phyloP scores from a whole-genome alignment of 2,797 vertebrate genomes.

The Myotis planiceps region DNA sequence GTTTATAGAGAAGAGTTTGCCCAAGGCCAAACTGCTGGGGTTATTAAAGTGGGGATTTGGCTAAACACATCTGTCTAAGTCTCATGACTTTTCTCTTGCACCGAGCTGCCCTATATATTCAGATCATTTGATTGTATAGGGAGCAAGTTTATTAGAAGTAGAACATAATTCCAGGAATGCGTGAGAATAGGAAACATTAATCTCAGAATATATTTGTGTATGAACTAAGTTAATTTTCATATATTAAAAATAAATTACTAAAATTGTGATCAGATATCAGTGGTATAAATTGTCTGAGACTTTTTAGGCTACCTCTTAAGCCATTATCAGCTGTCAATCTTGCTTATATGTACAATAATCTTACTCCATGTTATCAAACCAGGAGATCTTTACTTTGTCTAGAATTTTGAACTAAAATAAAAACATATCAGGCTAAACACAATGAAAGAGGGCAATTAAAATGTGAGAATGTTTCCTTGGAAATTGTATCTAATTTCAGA shows the following conservation, averaged over 20 bases:
- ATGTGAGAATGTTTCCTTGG: not conserved
- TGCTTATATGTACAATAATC: not conserved
- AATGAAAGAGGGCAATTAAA: constrained; percentile 52
- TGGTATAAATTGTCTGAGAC: not conserved
- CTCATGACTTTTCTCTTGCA: not conserved
- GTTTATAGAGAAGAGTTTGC: not conserved
- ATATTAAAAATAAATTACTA: not conserved
- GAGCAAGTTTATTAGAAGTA: not conserved
- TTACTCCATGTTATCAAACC: not conserved
- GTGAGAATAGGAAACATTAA: not conserved
- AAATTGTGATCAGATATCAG: not conserved
- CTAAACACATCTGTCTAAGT: not conserved
- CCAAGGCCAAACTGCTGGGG: too few relatives aligned
- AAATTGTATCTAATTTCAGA: constrained; percentile 52
- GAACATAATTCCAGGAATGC: not conserved
- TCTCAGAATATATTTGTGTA: not conserved
- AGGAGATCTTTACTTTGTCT: constrained; percentile 43
- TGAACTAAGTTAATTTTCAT: not conserved
- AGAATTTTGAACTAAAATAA: constrained; percentile 39
- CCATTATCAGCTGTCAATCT: not conserved
- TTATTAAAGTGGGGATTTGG: not conserved
- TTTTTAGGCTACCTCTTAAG: not conserved
- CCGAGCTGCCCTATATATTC: not conserved
- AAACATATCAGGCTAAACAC: not conserved
- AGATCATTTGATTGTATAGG: not conserved